Evolutionary conservation across 92 coral and sea anemone species (phyloP).

Genomic region (Porites rus): DNA sequence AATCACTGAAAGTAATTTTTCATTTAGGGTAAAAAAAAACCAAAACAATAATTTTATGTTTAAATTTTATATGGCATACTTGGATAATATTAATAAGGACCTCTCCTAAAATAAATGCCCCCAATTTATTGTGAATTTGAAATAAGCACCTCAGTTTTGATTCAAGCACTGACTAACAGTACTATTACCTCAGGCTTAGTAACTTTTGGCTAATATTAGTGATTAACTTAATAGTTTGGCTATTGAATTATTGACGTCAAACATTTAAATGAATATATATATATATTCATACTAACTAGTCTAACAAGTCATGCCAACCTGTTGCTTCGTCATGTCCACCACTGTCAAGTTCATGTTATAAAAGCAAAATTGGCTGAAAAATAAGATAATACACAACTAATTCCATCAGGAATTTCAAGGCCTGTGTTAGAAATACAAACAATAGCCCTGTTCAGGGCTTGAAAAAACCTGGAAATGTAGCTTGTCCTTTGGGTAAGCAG

Average conservation of each 20-base stretch:
- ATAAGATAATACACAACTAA: neutral
- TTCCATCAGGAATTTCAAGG: neutral
- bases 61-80: neutral
- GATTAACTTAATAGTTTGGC: too few species aligned
- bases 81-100: neutral
- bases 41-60: too few species aligned
- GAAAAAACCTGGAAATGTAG: too few species aligned
- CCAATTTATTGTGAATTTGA: neutral
- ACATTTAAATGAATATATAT: too few species aligned
- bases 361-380: conserved; percentile 87
- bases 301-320: conserved; percentile 56
- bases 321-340: conserved; percentile 78
- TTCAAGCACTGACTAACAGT: neutral
- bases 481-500: too few species aligned
- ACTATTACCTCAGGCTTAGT: too few species aligned
- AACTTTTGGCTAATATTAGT: too few species aligned
- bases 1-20: too few species aligned
- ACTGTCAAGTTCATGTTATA: conserved; percentile 65
- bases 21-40: too few species aligned
- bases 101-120: neutral
- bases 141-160: neutral
- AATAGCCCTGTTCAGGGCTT: too few species aligned
- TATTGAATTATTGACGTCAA: too few species aligned
- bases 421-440: too few species aligned
- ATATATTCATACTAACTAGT: neutral